Base-by-base conservation (phyloP, 2,113 vertebrate species). In the Hemichromis elongatus region DNA sequence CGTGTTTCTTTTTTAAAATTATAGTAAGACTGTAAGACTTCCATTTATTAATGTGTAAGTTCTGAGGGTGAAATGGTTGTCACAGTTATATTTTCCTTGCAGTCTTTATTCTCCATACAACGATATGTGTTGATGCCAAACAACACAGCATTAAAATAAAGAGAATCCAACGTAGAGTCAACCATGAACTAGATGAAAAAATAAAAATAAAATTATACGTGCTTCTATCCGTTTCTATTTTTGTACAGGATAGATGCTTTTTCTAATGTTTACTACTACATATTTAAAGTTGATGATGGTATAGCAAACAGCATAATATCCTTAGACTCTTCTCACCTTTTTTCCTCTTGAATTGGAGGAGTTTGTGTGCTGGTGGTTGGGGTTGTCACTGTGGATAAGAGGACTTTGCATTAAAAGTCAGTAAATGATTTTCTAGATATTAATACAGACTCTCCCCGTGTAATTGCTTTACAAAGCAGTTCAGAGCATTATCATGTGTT, bases 111-210 rank as follows among this genome's bases (percentile, higher is more conserved):
- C 61, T 68, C 84, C 91, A 81, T n/a, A 12, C 68, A 54, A 24
- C 4, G 2, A 92, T 9, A 63, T 87, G 81, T 12, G 81, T 79
- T 12, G 28, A 16, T 40, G 63, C 12, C 35, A 92, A 75, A 90
- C 86, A 91, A 10, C 40, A 66, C 57, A 95, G 30, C 81, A 92
- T 81, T 3, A 70, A 11, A 55, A 83, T 59, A 42, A 94, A 92
- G 37, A 93, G 14, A 59, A 94, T 93, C 95, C 95, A 95, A 14
- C 95, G 92, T 9, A 94, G 90, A 85, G 19, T 24, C 5, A 6
- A 21, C 95, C 95, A 95, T 57, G 83, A 93, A 7, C 94, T 93
- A n/a, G 2, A 30, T 16, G 7, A 37, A 16, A 88, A 79, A 80
- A n/a, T 2, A 33, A 8, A 84, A 4, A 28, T 21, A 19, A 54